phyloP scores from a whole-genome alignment of 2,797 vertebrate species.

The Siniperca undulata region DNA sequence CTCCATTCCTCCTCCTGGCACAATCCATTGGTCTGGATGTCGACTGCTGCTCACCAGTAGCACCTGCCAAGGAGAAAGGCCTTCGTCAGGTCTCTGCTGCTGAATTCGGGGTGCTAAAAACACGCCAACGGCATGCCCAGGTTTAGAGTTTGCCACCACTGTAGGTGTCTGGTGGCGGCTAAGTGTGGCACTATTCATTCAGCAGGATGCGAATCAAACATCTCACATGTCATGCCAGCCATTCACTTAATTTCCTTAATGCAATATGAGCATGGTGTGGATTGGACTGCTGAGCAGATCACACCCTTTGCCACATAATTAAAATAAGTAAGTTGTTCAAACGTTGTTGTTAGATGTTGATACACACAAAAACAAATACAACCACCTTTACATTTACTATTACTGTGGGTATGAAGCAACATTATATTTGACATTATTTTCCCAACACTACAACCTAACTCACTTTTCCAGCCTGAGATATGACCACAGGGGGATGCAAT shows the following conservation, averaged over 20 bases:
- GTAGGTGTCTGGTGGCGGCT: constrained; percentile 30
- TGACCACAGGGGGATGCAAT: neutral
- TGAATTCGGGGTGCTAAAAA: constrained; percentile 20
- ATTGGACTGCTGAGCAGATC: neutral
- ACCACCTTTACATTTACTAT: neutral
- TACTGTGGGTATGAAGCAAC: neutral
- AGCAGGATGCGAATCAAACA: constrained; percentile 18
- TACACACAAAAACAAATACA: neutral
- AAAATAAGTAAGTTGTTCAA: neutral
- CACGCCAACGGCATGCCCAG: neutral
- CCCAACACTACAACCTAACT: neutral
- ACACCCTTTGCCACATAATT: constrained; percentile 23
- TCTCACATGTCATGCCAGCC: constrained; percentile 16
- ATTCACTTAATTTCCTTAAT: constrained; percentile 41
- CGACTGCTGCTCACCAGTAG: constrained; percentile 97
- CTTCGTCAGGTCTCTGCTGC: constrained; percentile 42
- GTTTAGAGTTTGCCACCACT: constrained; percentile 23
- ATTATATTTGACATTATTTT: neutral
- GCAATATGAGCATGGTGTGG: constrained; percentile 24
- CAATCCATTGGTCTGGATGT: constrained; percentile 98
- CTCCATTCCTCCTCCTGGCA: constrained; percentile 98
- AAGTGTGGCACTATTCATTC: constrained; percentile 36
- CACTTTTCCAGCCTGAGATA: neutral
- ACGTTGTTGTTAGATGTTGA: neutral
- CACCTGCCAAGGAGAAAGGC: constrained; percentile 84